Evolutionary conservation across 2,797 vertebrate species (phyloP).

Genomic region (Balearica regulorum): DNA sequence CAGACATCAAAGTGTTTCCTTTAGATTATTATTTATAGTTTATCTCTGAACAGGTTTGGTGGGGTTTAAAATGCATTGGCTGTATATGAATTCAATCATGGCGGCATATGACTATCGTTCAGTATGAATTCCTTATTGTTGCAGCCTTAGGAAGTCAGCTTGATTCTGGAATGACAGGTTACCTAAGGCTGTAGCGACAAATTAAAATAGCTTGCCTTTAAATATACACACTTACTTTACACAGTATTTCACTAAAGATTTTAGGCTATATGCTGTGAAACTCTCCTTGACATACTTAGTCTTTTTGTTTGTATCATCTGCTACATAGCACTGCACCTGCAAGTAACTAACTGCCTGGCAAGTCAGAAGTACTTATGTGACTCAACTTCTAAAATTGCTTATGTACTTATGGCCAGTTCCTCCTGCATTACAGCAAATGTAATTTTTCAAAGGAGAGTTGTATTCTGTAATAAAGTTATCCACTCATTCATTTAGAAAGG

Average conservation of each 20-base stretch:
- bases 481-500: background rate
- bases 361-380: background rate
- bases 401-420: background rate
- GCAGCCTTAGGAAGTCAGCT: background rate
- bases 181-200: background rate
- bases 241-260: background rate
- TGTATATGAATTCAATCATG: background rate
- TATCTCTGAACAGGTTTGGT: conserved; percentile 53
- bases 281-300: background rate
- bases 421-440: background rate
- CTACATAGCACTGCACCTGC: background rate
- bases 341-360: background rate
- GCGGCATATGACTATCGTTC: background rate
- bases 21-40: conserved; percentile 53
- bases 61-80: conserved; percentile 10
- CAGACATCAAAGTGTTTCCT: conserved; percentile 53
- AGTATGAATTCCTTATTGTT: background rate
- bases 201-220: background rate
- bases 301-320: background rate
- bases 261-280: background rate
- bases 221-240: background rate
- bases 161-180: background rate
- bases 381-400: background rate
- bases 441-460: background rate
- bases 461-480: background rate